A percentile compares a stretch with the other conserved stretches of the same genome.
phyloP scores from a whole-genome alignment of 2,888 invertebrate genomes.

The Colostygia pectinataria region DNA sequence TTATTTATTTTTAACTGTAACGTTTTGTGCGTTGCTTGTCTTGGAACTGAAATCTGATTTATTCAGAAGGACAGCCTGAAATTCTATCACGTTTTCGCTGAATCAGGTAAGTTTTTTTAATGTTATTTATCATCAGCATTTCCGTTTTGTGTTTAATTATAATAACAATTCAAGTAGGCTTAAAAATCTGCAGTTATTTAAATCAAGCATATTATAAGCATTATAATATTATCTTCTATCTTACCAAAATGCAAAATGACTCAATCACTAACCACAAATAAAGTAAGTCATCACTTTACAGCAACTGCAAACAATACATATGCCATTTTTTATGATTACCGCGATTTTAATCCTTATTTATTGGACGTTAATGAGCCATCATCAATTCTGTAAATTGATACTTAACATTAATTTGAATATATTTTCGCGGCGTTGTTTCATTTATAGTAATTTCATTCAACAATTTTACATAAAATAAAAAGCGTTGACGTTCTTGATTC shows the following conservation, averaged over 20 bases:
- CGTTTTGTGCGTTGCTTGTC: conserved; percentile 36
- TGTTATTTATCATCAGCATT: not conserved
- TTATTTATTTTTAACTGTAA: conserved; percentile 47
- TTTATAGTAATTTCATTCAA: conserved; percentile 26
- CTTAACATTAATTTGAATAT: conserved; percentile 52
- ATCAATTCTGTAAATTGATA: conserved; percentile 37
- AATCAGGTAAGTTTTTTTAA: conserved; percentile 27
- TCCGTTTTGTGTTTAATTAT: no score
- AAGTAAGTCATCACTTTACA: conserved; percentile 22
- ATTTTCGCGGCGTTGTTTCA: conserved; percentile 30
- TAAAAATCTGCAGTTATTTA: no score
- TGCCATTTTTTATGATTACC: conserved; percentile 26
- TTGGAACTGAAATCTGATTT: conserved; percentile 34
- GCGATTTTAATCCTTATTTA: conserved; percentile 40
- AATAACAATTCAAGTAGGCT: no score
- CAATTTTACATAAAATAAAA: not conserved
- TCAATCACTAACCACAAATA: conserved; percentile 1
- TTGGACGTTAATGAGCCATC: conserved; percentile 39
- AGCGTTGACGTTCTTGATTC: not conserved
- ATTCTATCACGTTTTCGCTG: conserved; percentile 12
- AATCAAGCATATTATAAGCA: no score
- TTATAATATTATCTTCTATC: no score
- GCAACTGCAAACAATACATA: conserved; percentile 28
- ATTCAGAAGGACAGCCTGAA: conserved; percentile 25
- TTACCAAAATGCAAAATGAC: no score